Evolutionary conservation across 1,140 invertebrate genomes (phyloP), one percentile per base, ranked within the genome.

Genomic region (Scylla paramamosain): DNA sequence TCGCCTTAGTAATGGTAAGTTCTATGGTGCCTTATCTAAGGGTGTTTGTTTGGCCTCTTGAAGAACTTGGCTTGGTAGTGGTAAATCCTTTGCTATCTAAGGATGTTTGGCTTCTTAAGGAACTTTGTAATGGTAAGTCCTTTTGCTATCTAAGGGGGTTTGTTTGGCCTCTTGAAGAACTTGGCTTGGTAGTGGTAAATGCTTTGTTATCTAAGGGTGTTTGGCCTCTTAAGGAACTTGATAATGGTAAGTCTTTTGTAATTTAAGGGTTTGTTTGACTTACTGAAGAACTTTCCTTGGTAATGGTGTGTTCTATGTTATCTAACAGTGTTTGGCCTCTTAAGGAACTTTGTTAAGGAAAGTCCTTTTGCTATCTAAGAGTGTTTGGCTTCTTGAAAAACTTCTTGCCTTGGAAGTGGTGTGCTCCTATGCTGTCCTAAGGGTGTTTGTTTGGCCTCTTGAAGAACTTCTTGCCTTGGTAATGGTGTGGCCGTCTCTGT

Each of bases 301-400:
- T 67, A 91, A 12, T 91, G 90, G 67, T 67, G n/a, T n/a, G n/a
- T n/a, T 8, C 25, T 77, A n/a, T 77, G 67, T 77, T 77, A n/a
- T n/a, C n/a, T n/a, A n/a, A n/a, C n/a, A n/a, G n/a, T 77, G 67
- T 77, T 91, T 8, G 90, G 90, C 90, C 90, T 67, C 32, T 91
- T 91, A 10, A 29, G 32, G 29, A 91, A 28, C 32, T 91, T 91
- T n/a, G n/a, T n/a, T n/a, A n/a, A n/a, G n/a, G n/a, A n/a, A n/a
- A n/a, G n/a, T n/a, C n/a, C n/a, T n/a, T n/a, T n/a, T n/a, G n/a
- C n/a, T n/a, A n/a, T 8, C 25, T 77, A n/a, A 25, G 67, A 2
- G 20, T 77, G 67, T 77, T 91, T 8, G 90, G 90, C 90, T 52
- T 67, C 32, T 91, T 91, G 20, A 29, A 77, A 14, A 91, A 28